Evolutionary conservation across 2,888 invertebrate species (phyloP).

Genomic region (Polyommatus iphigenia): DNA sequence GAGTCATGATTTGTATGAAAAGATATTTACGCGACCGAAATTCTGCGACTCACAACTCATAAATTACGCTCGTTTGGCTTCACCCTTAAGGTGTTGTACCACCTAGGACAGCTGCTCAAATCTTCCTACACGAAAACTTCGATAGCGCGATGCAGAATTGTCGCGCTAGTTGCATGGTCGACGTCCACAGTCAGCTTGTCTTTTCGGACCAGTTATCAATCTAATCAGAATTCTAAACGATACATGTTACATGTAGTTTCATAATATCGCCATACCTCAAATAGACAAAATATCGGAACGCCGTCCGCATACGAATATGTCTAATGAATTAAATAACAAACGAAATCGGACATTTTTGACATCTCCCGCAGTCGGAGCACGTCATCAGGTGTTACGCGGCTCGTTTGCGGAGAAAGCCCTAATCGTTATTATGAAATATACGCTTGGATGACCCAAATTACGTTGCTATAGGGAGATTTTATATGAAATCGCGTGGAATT

Average conservation of each 20-base stretch:
- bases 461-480: neutral
- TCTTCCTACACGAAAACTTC: neutral
- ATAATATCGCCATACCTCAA: slow-evolving; percentile 4
- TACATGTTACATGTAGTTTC: neutral
- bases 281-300: slow-evolving; percentile 18
- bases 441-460: neutral
- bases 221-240: neutral
- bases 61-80: too few species aligned
- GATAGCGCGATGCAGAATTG: neutral
- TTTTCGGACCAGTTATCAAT: neutral
- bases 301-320: neutral
- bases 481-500: neutral
- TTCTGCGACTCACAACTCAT: too few species aligned
- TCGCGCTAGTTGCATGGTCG: neutral
- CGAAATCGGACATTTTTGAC: slow-evolving; percentile 21
- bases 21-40: too few species aligned
- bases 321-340: slow-evolving; percentile 29
- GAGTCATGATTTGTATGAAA: too few species aligned
- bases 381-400: slow-evolving; percentile 12
- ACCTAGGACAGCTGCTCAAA: too few species aligned
- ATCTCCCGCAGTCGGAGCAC: slow-evolving; percentile 8
- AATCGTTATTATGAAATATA: slow-evolving; percentile 25
- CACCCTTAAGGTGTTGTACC: too few species aligned
- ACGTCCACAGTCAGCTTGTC: too few species aligned
- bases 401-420: slow-evolving; percentile 27